Base-by-base conservation (phyloP, 2,888 invertebrate species). In the Pardosa pseudoannulata region DNA sequence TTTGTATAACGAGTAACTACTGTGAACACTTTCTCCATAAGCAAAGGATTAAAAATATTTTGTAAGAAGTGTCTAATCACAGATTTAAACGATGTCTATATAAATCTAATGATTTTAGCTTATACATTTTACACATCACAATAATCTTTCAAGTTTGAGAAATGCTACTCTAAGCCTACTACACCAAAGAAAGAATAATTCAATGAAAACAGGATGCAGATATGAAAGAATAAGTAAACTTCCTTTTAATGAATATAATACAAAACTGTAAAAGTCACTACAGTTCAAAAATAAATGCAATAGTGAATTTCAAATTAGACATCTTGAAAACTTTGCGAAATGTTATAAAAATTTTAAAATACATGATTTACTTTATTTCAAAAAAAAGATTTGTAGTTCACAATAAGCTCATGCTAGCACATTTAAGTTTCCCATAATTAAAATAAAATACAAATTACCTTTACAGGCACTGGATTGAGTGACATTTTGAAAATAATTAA, bases 321-420 rank as follows among this genome's bases (percentile, higher is more conserved):
- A 23, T 11, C 5, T 56, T 46, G 6, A 46, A 46, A 46, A 46
- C 9, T 23, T 56, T 56, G 56, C 3, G 1, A 56, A 6, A 56
- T 56, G 56, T 23, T 56, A 56, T 23, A 56, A 56, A 36, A 56
- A 56, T 56, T 23, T 56, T 2, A 56, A 56, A 56, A 56, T 23
- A 46, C 2, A 46, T 9, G 2, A 46, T 11, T 46, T 11, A 46
- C 16, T 23, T 23, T 56, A 23, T 56, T 56, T 19, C 5, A 56
- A 23, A 56, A 56, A 5, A n/a, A 56, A 23, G 23, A 56, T 56
- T 56, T 23, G 23, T 56, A 56, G 23, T 56, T 56, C 56, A 56
- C 56, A 56, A 16, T 56, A 56, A 56, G 56, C 56, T 56, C 56
- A 56, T 56, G 2, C 56, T 56, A 56, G 56, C 56, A 23, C 56